Evolutionary conservation across 2,797 vertebrate species (phyloP), one percentile per base, ranked within the genome.

Genomic region (Cynodonichthys magdalenae): DNA sequence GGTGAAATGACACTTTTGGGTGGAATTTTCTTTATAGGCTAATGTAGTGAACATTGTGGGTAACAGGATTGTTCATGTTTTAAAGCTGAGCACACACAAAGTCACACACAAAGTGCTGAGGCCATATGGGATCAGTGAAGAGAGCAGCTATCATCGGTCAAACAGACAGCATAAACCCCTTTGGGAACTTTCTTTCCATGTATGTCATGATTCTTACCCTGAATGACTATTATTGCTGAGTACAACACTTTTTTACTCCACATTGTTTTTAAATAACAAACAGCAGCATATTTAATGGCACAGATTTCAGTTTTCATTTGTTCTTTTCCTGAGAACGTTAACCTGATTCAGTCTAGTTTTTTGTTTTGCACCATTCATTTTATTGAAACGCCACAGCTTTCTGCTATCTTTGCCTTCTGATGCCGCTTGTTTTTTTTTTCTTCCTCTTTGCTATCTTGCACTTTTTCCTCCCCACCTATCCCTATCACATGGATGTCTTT

Each of bases 111-210:
- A 80, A 86, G 73, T 80, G 84, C 82, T 87, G 77, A 78, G 81
- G 70, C 76, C 83, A 63, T 88, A 67, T 81, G 88, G 87, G 87
- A 89, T 73, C 52, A 74, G 71, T 62, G 78, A 9, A 52, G 65
- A 70, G 80, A 78, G 80, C 70, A 63, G 74, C 77, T 71, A 74
- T 77, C 84, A 90, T 91, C 84, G 74, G 63, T 90, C 89, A 88
- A 63, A 58, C 49, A 55, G 89, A 88, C 86, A 86, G 83, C 74
- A 56, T 9, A 4, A 69, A 59, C 69, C 85, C 77, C 77, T 20
- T 0, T 59, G 69, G 82, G 80, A 59, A 67, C 61, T 48, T 55
- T 63, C 71, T 81, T 81, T 78, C 82, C 79, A 67, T 79, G 74
- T 51, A 63, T 74, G 79, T 60, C 59, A 57, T 18, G 6, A 36